Evolutionary conservation across 2,113 vertebrate species (phyloP), one percentile per base, ranked within the genome.

Genomic region (Ramphastos sulfuratus): DNA sequence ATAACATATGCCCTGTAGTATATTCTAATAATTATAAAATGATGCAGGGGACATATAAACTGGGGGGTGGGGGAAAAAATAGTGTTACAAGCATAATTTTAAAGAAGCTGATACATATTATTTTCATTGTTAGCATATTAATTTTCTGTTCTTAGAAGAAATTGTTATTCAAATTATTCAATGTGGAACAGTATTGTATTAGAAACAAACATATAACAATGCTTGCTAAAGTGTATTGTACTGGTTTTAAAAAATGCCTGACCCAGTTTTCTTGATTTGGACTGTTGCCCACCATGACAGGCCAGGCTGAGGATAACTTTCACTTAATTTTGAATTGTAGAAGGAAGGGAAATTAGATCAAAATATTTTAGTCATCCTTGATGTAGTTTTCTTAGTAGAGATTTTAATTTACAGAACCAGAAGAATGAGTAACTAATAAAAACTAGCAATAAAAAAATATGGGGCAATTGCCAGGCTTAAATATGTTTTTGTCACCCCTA

Each of bases 11-110:
- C 96, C 94, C 95, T 69, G 69, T 81, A 95, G 96, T 95, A 35
- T 75, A 69, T 91, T 93, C 30, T 85, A 94, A 89, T 96, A 97
- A 96, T 96, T 97, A 95, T 94, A 96, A 96, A 95, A 93, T 64
- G 66, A 55, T 97, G 82, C 77, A 75, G 78, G 84, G 71, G 89
- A 87, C 78, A 79, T 81, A 92, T 4, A 91, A 87, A 78, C 65
- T 86, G 82, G 21, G 67, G 59, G 15, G 44, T 46, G 44, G 48
- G 48, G 56, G 64, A 77, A 71, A 92, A 92, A 15, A 91, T 87
- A 89, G 50, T 89, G 13, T 89, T 87, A 69, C 15, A 72, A 56
- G 80, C 87, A 31, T 85, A 17, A n/a, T 84, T 92, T 89, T 87
- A 94, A 48, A 92, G 89, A 79, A 69, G 44, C 1, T 10, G 48